Base-by-base conservation (phyloP, 1,140 invertebrate species). In the Telenomus remus region DNA sequence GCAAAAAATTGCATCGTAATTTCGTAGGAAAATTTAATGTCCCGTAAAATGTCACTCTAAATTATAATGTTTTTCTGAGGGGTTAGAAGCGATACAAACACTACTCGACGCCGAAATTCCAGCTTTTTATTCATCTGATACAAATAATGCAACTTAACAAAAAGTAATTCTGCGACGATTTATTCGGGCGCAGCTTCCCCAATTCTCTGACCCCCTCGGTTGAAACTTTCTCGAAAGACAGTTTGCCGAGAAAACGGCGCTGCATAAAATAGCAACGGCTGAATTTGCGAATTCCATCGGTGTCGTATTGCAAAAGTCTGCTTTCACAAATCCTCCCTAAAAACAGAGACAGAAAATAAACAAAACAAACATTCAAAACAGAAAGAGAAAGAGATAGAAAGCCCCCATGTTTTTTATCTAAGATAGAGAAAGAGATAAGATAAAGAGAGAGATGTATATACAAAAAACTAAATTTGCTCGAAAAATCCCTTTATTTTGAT, bases 401-500 rank as follows among this genome's bases (percentile, higher is more conserved):
- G n/a, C n/a, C n/a, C n/a, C n/a, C n/a, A n/a, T n/a, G n/a, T n/a
- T n/a, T n/a, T n/a, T n/a, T n/a, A n/a, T n/a, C n/a, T n/a, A n/a
- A n/a, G n/a, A n/a, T n/a, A n/a, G n/a, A n/a, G n/a, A n/a, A n/a
- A n/a, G n/a, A n/a, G n/a, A n/a, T n/a, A n/a, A n/a, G n/a, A n/a
- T n/a, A n/a, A n/a, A n/a, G n/a, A n/a, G n/a, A n/a, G n/a, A n/a
- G n/a, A n/a, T n/a, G n/a, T n/a, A n/a, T n/a, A n/a, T n/a, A n/a
- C n/a, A n/a, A 39, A 39, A 54, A 60, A 55, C 65, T 56, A 73
- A 50, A 51, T 71, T 46, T 19, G 53, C 35, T n/a, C 27, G 15
- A 44, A 61, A 61, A 60, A 48, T 44, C 33, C 39, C 13, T 44
- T 34, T 12, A 66, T 74, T 74, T 74, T 56, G 81, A 77, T 74